Evolutionary conservation across 2,797 vertebrate genomes (phyloP).

Genomic region (Eospalax fontanierii): DNA sequence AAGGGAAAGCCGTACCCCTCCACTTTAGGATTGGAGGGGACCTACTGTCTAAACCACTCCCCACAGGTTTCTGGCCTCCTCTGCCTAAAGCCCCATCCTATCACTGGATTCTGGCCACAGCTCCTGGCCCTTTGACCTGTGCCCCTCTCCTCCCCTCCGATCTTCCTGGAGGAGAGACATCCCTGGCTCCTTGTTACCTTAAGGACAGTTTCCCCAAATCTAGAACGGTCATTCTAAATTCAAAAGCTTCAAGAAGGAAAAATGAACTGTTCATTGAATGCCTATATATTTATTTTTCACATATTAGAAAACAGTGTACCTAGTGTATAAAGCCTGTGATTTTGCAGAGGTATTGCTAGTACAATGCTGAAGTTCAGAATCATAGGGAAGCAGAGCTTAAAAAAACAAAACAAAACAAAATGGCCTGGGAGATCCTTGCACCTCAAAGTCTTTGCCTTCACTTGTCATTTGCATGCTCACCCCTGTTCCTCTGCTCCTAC

Average conservation of each 20-base stretch:
- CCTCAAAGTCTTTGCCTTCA: neutral
- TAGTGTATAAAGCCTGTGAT: conserved; percentile 2
- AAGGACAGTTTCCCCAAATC: conserved; percentile 29
- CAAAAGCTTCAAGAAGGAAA: conserved; percentile 1
- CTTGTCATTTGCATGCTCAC: neutral
- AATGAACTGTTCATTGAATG: neutral
- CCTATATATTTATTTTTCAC: neutral
- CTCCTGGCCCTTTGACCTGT: neutral
- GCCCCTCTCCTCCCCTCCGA: neutral
- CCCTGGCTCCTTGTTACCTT: neutral
- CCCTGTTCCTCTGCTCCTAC: conserved; percentile 5
- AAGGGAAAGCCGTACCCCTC: conserved; percentile 75
- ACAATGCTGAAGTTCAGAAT: conserved; percentile 39
- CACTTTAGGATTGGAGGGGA: conserved; percentile 3
- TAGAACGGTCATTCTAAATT: neutral
- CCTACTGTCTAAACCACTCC: neutral
- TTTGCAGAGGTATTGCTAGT: conserved; percentile 9
- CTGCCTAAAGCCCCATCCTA: neutral
- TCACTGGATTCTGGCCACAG: neutral
- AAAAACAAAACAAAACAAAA: no score
- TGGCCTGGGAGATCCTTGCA: neutral
- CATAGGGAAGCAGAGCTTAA: neutral
- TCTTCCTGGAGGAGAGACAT: neutral
- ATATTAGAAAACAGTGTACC: conserved; percentile 22
- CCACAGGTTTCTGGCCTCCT: neutral